phyloP scores from a whole-genome alignment of 2,888 invertebrate species.

The Thelaira solivaga region DNA sequence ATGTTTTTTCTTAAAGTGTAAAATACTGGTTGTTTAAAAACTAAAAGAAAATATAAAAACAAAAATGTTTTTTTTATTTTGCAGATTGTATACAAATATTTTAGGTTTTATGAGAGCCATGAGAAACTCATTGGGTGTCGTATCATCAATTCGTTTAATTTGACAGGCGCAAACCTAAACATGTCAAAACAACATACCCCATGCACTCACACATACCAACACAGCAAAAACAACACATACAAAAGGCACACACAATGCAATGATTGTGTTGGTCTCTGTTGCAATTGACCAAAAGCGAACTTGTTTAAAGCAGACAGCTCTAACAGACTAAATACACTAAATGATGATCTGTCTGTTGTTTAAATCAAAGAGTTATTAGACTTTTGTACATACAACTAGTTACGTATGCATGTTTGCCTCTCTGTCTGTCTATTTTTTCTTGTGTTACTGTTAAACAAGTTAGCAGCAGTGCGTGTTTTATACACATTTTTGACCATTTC shows the following conservation, averaged over 20 bases:
- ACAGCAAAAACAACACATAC: not conserved
- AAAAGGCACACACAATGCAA: not conserved
- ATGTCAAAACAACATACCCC: constrained; percentile 76
- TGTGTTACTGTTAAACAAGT: constrained; percentile 1
- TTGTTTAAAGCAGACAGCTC: constrained; percentile 35
- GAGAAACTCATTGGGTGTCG: constrained; percentile 78
- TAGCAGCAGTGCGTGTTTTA: constrained; percentile 50
- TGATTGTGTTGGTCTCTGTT: constrained; percentile 25
- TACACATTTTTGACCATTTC: constrained; percentile 54
- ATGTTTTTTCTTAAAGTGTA: constrained; percentile 2
- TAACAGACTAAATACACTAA: constrained; percentile 15
- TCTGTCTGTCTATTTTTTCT: not conserved
- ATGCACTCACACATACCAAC: not conserved
- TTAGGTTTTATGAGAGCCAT: constrained; percentile 69
- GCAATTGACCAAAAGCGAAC: constrained; percentile 37
- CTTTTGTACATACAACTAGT: not conserved
- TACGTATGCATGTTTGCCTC: not conserved
- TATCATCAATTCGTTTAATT: constrained; percentile 78
- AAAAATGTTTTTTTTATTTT: no score
- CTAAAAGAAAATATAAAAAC: constrained; percentile 26
- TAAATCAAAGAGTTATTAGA: constrained; percentile 31
- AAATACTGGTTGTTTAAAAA: constrained; percentile 38
- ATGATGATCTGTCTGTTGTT: constrained; percentile 50
- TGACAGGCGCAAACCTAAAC: constrained; percentile 78
- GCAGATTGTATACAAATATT: no score